phyloP scores from a whole-genome alignment of 2,797 vertebrate species.

The Esox masquinongy region DNA sequence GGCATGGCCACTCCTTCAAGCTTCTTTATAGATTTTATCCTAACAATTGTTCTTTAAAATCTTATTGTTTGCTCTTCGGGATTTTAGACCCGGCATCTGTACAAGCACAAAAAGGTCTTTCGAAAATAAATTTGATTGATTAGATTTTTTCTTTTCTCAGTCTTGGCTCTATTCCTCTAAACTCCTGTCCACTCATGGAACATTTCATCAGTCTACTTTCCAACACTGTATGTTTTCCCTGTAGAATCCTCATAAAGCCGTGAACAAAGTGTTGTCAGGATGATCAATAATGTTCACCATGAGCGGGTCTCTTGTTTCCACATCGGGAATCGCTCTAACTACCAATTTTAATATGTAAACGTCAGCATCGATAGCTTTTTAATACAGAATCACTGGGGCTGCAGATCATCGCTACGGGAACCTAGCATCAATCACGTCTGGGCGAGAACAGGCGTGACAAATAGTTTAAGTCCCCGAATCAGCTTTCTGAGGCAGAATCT shows the following conservation, averaged over 20 bases:
- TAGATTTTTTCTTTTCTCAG: background rate
- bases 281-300: slow-evolving; percentile 56
- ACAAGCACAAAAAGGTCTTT: background rate
- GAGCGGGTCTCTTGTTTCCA: slow-evolving; percentile 62
- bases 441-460: slow-evolving; percentile 62
- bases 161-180: background rate
- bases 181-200: background rate
- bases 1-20: no score
- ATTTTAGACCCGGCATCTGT: no score
- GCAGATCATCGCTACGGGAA: slow-evolving; percentile 57
- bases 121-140: background rate
- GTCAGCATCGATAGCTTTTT: slow-evolving; percentile 70
- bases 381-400: slow-evolving; percentile 64
- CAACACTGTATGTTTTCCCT: slow-evolving; percentile 17
- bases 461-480: slow-evolving; percentile 59
- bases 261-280: slow-evolving; percentile 47
- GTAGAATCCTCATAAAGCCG: slow-evolving; percentile 13
- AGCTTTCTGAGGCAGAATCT: slow-evolving; percentile 54
- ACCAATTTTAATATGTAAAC: slow-evolving; percentile 72
- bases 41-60: no score
- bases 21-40: no score
- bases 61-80: no score
- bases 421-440: slow-evolving; percentile 67
- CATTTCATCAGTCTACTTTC: background rate
- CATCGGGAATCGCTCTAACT: slow-evolving; percentile 61